A percentile compares a stretch with the other conserved stretches of the same genome.
Evolutionary conservation across 1,140 invertebrate genomes (phyloP).

Genomic region (Temnothorax curvispinosus): DNA sequence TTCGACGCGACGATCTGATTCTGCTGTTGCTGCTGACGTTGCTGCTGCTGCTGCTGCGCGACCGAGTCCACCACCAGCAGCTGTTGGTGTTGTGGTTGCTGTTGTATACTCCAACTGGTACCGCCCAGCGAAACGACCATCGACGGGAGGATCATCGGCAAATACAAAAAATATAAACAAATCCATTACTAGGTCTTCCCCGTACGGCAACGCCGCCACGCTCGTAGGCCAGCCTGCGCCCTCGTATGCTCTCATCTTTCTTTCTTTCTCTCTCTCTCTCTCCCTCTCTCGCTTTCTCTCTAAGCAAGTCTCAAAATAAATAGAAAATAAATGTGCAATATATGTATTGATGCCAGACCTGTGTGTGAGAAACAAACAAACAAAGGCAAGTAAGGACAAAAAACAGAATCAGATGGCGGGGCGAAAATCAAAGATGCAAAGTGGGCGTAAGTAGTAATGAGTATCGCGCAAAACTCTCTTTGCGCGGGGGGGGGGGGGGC

Average conservation of each 20-base stretch:
- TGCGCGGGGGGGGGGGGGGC: not conserved
- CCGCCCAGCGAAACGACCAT: conserved; percentile 79
- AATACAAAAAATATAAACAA: conserved; percentile 87
- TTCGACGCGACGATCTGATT: conserved; percentile 52
- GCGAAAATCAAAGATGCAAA: conserved; percentile 63
- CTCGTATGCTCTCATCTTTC: conserved; percentile 71
- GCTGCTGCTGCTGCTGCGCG: conserved; percentile 64
- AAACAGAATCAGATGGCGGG: conserved; percentile 68
- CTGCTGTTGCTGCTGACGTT: conserved; percentile 19
- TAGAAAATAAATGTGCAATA: conserved; percentile 85
- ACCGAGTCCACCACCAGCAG: conserved; percentile 36
- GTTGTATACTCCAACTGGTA: conserved; percentile 80
- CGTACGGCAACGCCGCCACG: conserved; percentile 73
- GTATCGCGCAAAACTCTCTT: not conserved
- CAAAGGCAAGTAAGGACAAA: conserved; percentile 81
- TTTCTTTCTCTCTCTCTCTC: conserved; percentile 60
- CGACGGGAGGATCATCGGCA: conserved; percentile 81
- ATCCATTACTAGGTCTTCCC: conserved; percentile 84
- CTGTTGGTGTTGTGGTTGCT: conserved; percentile 60
- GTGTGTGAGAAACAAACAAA: conserved; percentile 86
- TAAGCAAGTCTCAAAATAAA: conserved; percentile 82
- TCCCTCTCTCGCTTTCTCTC: conserved; percentile 60
- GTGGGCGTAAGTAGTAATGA: conserved; percentile 22
- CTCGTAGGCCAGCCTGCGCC: conserved; percentile 71
- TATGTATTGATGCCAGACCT: conserved; percentile 84